Evolutionary conservation across 1,140 invertebrate species (phyloP), one percentile per base, ranked within the genome.

Genomic region (Drosophila lacertosa): DNA sequence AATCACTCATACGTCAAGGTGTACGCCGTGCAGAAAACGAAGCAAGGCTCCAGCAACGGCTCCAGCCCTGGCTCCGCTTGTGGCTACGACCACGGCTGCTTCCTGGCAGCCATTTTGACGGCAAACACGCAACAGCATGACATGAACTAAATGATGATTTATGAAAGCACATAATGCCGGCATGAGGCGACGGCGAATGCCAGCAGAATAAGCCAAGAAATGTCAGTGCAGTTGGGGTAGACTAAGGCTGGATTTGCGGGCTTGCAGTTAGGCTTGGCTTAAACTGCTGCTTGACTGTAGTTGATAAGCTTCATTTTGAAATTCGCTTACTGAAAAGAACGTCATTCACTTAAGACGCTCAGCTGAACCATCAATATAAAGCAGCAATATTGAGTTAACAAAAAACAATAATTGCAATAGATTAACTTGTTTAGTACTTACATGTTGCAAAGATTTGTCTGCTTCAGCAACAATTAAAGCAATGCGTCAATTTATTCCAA

Each of bases 101-200:
- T 50, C 45, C 53, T 67, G 69, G 69, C 50, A 54, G 42, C 33
- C 54, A 44, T 78, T 79, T 79, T 65, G 77, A 71, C 55, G 50
- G 71, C 60, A 24, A 78, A 74, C 74, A 83, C 60, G 65, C 62
- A 82, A 60, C 75, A 70, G 72, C 72, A 76, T 83, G 80, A 79
- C 80, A 84, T 15, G 72, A 40, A 60, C 71, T 44, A 77, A 84
- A 83, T 83, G 39, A 75, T 83, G 79, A 83, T 83, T 83, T 79
- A 83, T 83, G 66, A 78, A 68, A 37, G 39, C 29, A 35, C 39
- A 40, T 11, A 42, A 37, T 47, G 50, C 32, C 29, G 48, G 18
- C 59, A n/a, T 24, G 20, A 15, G 18, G 20, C 9, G 51, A 42
- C 59, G 16, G 24, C 29, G 10, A 45, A 33, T 42, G 53, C 37